Evolutionary conservation across 2,113 vertebrate species (phyloP).

Genomic region (Gracilinanus agilis): DNA sequence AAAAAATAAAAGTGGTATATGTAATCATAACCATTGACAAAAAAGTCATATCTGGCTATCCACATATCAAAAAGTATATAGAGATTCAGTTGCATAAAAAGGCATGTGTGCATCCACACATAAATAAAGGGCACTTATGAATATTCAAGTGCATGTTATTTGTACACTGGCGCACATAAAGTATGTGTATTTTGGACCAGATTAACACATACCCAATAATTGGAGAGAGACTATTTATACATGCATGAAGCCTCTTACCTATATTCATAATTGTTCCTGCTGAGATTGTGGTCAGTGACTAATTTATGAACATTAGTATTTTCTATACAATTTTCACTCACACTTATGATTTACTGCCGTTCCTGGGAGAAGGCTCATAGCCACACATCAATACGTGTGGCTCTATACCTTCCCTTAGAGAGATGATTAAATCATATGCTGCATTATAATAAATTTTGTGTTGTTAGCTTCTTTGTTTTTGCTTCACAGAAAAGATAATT

Average conservation of each 20-base stretch:
- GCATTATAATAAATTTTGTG: constrained; percentile 53
- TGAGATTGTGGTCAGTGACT: neutral
- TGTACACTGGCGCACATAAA: neutral
- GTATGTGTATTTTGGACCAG: neutral
- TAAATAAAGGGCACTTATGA: no score
- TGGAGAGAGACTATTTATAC: no score
- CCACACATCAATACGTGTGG: constrained; percentile 10
- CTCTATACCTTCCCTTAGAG: constrained; percentile 3
- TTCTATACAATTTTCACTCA: neutral
- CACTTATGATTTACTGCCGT: neutral
- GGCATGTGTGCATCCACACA: neutral
- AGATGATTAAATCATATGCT: constrained; percentile 56
- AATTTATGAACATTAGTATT: neutral
- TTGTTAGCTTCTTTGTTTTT: constrained; percentile 33
- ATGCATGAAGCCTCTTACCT: no score
- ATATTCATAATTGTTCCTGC: no score
- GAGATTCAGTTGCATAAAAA: no score
- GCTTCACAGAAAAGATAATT: constrained; percentile 41
- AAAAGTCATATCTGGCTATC: neutral
- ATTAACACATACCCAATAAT: neutral
- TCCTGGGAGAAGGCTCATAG: neutral
- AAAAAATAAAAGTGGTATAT: no score
- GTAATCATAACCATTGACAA: neutral
- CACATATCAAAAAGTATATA: neutral
- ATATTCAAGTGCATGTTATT: neutral